phyloP scores from a whole-genome alignment of 2,113 vertebrate species.

The Paedocypris sp. region DNA sequence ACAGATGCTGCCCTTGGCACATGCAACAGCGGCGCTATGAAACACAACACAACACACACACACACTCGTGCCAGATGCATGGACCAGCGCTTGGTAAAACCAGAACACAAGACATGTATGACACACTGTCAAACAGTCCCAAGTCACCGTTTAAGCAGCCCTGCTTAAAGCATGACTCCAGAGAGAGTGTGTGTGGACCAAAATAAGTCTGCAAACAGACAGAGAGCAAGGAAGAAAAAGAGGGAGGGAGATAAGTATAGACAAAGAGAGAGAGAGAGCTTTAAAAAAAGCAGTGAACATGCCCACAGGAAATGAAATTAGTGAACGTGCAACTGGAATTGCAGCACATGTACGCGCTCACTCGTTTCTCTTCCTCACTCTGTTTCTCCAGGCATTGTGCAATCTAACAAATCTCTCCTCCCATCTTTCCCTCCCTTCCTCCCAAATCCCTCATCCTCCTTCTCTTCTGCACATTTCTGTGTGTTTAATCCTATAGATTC shows the following conservation, averaged over 20 bases:
- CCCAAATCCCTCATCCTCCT: neutral
- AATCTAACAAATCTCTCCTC: constrained; percentile 4
- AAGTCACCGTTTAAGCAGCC: constrained; percentile 42
- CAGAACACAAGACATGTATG: too few relatives aligned
- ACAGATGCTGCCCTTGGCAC: constrained; percentile 52
- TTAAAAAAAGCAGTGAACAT: constrained; percentile 1
- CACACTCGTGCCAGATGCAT: neutral
- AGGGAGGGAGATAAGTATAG: too few relatives aligned
- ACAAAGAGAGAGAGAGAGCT: neutral
- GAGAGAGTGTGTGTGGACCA: constrained; percentile 36
- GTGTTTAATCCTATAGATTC: neutral
- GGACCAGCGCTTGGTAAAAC: neutral
- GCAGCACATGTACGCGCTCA: constrained; percentile 14
- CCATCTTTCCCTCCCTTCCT: neutral
- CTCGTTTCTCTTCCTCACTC: neutral
- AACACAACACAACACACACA: neutral
- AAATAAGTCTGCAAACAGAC: constrained; percentile 38
- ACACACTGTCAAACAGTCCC: too few relatives aligned
- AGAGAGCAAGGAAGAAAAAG: neutral
- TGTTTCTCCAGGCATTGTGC: neutral
- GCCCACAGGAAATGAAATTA: constrained; percentile 5
- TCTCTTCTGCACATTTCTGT: neutral
- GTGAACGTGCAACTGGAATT: constrained; percentile 6
- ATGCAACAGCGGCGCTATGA: constrained; percentile 12
- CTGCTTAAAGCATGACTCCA: constrained; percentile 40